Base-by-base conservation (phyloP, 2,888 invertebrate species). In the Xestobium rufovillosum region DNA sequence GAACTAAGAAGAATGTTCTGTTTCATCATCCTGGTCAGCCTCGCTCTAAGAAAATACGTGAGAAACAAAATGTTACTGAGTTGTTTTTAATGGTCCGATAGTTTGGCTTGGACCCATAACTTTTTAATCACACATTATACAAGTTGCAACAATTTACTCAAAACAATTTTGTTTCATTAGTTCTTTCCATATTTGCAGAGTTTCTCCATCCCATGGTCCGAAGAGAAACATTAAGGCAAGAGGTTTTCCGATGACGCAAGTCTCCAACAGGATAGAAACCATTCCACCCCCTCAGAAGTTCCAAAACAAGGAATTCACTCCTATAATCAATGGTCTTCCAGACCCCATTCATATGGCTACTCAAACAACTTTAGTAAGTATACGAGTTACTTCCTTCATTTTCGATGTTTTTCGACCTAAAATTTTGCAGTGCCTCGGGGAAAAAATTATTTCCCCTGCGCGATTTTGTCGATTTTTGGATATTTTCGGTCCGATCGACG, bases 361-460 rank as follows among this genome's bases (percentile, higher is more conserved):
- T 29, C 83, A 85, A 69, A 85, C 85, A 38, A 85, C 85, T 55
- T 75, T 85, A 70, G 85, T 85, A 68, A 75, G 78, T 70, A 51
- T 40, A 13, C n/a, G n/a, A n/a, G n/a, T n/a, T n/a, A n/a, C n/a
- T n/a, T n/a, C n/a, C n/a, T n/a, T n/a, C n/a, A n/a, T n/a, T n/a
- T n/a, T n/a, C n/a, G n/a, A n/a, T n/a, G n/a, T n/a, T n/a, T n/a
- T n/a, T n/a, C n/a, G n/a, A n/a, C n/a, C n/a, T n/a, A n/a, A n/a
- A n/a, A n/a, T n/a, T n/a, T n/a, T n/a, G n/a, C n/a, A n/a, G n/a
- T n/a, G n/a, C n/a, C n/a, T n/a, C n/a, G n/a, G n/a, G n/a, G n/a
- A n/a, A n/a, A n/a, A n/a, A n/a, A n/a, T n/a, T n/a, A n/a, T n/a
- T n/a, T n/a, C n/a, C n/a, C n/a, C n/a, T n/a, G n/a, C n/a, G n/a